These are phyloP conservation scores for Lepidonotus clava DNA, from an alignment of 2,888 invertebrate species.

Conservation along the genomic window DNA sequence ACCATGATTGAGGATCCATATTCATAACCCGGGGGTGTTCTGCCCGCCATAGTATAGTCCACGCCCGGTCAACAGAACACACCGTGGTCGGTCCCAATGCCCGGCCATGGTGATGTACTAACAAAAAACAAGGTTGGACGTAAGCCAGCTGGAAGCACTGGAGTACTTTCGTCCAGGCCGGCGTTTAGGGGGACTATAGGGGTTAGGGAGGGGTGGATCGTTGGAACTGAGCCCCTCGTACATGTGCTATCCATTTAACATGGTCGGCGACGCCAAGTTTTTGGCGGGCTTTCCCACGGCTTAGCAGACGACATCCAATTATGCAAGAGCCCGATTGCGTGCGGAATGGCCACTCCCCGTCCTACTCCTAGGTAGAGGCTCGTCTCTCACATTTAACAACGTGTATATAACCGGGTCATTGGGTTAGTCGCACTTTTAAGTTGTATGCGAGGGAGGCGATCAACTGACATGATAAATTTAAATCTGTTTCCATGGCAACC, in stretches of 20 bases:
- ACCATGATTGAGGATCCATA: too few relatives aligned
- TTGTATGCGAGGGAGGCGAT: not conserved
- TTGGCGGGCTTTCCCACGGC: conserved; percentile 11
- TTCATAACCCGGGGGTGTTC: too few relatives aligned
- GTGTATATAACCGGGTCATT: conserved; percentile 3
- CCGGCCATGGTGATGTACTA: too few relatives aligned
- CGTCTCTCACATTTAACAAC: not conserved
- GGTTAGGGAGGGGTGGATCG: not conserved
- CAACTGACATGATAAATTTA: not conserved
- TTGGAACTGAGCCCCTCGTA: not conserved
- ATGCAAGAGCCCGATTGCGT: not conserved
- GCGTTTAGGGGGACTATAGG: not conserved
- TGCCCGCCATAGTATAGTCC: too few relatives aligned
- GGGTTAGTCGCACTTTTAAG: not conserved
- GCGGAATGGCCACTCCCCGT: too few relatives aligned
- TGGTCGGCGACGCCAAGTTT: not conserved
- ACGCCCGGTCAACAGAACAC: too few relatives aligned
- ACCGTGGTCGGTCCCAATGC: too few relatives aligned
- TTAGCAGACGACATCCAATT: not conserved
- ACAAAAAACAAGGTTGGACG: too few relatives aligned
- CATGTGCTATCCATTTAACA: conserved; percentile 2
- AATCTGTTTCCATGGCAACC: conserved; percentile 20
- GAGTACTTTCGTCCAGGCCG: not conserved
- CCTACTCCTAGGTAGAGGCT: not conserved
- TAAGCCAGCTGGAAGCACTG: not conserved